A percentile compares a stretch with the other conserved stretches of the same genome.
Evolutionary conservation across 2,888 invertebrate genomes (phyloP).

Genomic region (Cantharis lateralis): DNA sequence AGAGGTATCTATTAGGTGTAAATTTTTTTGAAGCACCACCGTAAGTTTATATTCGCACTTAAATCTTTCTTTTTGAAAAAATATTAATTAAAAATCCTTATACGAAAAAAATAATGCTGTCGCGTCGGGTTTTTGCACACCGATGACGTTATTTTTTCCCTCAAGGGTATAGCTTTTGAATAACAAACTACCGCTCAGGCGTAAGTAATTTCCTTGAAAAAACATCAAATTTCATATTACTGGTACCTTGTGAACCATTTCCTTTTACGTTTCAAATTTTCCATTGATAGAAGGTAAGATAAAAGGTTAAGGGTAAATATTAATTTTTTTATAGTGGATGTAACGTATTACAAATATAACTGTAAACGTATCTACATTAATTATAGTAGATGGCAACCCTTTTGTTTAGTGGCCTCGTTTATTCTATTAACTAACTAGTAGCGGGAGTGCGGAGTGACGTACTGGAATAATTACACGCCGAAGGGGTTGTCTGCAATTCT

Average conservation of each 20-base stretch:
- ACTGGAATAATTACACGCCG: conserved; percentile 40
- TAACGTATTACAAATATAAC: conserved; percentile 14
- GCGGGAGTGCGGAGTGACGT: conserved; percentile 31
- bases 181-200: conserved; percentile 14
- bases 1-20: neutral
- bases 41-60: neutral
- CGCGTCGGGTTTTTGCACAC: conserved; percentile 5
- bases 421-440: conserved; percentile 36
- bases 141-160: conserved; percentile 11
- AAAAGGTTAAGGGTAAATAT: conserved; percentile 6
- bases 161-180: conserved; percentile 18
- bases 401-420: conserved; percentile 31
- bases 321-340: conserved; percentile 8
- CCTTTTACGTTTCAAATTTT: neutral
- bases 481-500: conserved; percentile 39
- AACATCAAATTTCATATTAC: conserved; percentile 17
- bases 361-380: conserved; percentile 20
- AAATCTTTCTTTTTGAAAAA: neutral
- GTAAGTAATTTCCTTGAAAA: conserved; percentile 20
- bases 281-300: neutral
- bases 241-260: conserved; percentile 1
- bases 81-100: conserved; percentile 11
- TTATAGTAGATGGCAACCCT: conserved; percentile 23
- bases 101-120: conserved; percentile 3
- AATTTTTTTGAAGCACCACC: neutral